Base-by-base conservation (phyloP, 2,888 invertebrate genomes). In the Trichopria drosophilae region DNA sequence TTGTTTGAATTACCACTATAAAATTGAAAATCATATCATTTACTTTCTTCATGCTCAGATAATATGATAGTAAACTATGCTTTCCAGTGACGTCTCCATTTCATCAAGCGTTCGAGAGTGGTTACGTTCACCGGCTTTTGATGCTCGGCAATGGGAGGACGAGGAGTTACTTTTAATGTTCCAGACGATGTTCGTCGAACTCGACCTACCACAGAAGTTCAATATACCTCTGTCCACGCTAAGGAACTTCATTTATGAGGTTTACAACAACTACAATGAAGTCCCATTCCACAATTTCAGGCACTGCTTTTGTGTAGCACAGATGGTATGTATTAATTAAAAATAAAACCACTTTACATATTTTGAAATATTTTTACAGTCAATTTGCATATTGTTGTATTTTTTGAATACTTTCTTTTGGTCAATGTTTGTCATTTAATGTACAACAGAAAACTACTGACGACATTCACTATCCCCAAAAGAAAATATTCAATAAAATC, bases 281-380 rank as follows among this genome's bases (percentile, higher is more conserved):
- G 90, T 90, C 70, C 90, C 90, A 55, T 90, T 90, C 77, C 90
- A 90, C 76, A 90, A 90, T 78, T 90, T 90, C 77, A 82, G 89
- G 61, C 90, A 90, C 72, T 89, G 88, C 76, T 90, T 90, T 77
- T 90, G 90, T 78, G 90, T 90, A 59, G 84, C 90, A 53, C 90
- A 90, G 80, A 90, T 90, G 90, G 90, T 88, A 77, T 79, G 79
- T 80, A 65, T 2, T 20, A 40, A 40, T 47, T 22, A 39, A 35
- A 20, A 20, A 40, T 20, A n/a, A n/a, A n/a, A n/a, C n/a, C n/a
- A n/a, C n/a, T n/a, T n/a, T n/a, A n/a, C n/a, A n/a, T n/a, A n/a
- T n/a, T n/a, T n/a, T n/a, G n/a, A n/a, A n/a, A n/a, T n/a, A n/a
- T n/a, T n/a, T n/a, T n/a, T n/a, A n/a, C n/a, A n/a, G n/a, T n/a